Evolutionary conservation across 2,113 vertebrate genomes (phyloP), one percentile per base, ranked within the genome.

Genomic region (Pungitius pungitius): DNA sequence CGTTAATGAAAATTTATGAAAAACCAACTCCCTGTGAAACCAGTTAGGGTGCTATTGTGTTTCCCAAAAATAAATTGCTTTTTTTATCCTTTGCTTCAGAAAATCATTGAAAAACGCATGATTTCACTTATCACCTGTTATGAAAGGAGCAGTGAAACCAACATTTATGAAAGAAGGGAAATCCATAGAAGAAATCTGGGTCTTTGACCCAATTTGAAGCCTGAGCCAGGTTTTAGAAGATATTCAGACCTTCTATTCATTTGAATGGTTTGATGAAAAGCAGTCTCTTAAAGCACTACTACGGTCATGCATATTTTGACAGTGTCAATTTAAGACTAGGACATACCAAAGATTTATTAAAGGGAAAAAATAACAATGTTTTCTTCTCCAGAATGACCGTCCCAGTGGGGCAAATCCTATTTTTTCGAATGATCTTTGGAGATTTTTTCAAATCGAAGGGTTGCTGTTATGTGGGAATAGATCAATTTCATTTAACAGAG

Each of bases 1-100:
- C 40, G 47, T 77, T 76, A 87, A 90, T 89, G 72, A 90, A 90
- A 84, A 85, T 82, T 30, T 83, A 90, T 88, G 65, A 86, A 85
- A 90, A 83, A 80, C 40, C 67, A 73, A 80, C 87, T 84, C 69
- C 74, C 56, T 82, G 71, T 33, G 76, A 81, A 81, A 81, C 22
- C 60, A 63, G 51, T 77, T 57, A 76, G 49, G 76, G 57, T 78
- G 80, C 49, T 57, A 8, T 33, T 42, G 39, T 68, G 64, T 35
- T 57, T 66, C 58, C 56, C 70, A 59, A 63, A 76, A 69, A 82
- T 58, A 82, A 85, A 85, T 85, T 62, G 69, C 75, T 82, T 85
- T 81, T 52, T 82, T 81, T 77, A 54, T 58, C 72, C 60, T 66
- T 17, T n/a, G 7, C 62, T 75, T 73, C 35, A 66, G 33, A 73